Evolutionary conservation across 2,797 vertebrate genomes (phyloP).

Genomic region (Neosilurus mollespiculum): DNA sequence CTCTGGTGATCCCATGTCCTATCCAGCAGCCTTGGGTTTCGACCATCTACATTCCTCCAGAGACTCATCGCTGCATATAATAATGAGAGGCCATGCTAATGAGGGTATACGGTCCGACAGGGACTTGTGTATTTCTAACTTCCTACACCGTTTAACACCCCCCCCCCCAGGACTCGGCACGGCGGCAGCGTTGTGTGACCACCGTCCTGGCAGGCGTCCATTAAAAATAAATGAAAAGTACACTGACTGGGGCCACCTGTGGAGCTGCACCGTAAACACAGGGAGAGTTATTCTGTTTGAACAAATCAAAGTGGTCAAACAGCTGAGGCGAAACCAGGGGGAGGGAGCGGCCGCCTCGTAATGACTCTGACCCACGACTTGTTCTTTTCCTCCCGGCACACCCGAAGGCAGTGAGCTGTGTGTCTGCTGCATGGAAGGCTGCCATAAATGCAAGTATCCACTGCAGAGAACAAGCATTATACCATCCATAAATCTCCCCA

Average conservation of each 20-base stretch:
- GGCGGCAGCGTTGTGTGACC: constrained; percentile 46
- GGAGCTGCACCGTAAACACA: constrained; percentile 64
- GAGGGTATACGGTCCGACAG: neutral
- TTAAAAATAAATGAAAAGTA: constrained; percentile 78
- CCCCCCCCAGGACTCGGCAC: neutral
- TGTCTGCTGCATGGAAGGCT: constrained; percentile 2
- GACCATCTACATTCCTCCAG: constrained; percentile 11
- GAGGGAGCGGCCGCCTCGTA: constrained; percentile 12
- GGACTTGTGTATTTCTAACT: constrained; percentile 8
- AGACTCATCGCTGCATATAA: constrained; percentile 11
- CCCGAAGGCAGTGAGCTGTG: constrained; percentile 4
- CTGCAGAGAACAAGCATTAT: neutral
- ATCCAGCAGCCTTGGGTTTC: neutral
- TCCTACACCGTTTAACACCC: constrained; percentile 26
- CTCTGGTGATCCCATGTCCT: neutral
- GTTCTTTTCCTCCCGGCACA: constrained; percentile 14
- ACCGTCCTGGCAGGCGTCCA: constrained; percentile 54
- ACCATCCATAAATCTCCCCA: neutral
- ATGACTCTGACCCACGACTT: constrained; percentile 37
- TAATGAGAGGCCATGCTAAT: neutral
- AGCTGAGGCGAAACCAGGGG: constrained; percentile 40
- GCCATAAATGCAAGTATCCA: neutral
- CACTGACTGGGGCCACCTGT: constrained; percentile 64
- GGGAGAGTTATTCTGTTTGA: constrained; percentile 67
- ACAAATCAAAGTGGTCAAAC: constrained; percentile 75